Evolutionary conservation across 2,888 invertebrate genomes (phyloP).

Genomic region (Protonemura montana): DNA sequence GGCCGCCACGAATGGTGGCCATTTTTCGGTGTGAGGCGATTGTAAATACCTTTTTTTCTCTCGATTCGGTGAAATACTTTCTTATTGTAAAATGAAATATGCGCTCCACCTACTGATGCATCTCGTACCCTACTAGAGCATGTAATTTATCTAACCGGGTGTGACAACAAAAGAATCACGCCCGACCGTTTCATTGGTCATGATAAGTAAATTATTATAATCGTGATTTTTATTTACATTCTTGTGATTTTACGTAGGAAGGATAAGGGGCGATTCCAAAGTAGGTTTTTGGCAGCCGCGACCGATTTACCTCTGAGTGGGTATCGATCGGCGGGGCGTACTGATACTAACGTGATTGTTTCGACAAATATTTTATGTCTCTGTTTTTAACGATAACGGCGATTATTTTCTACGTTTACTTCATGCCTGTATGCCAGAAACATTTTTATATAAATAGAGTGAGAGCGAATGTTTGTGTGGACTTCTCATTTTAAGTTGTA

Average conservation of each 20-base stretch:
- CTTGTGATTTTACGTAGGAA: slow-evolving; percentile 39
- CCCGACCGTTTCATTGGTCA: slow-evolving; percentile 4
- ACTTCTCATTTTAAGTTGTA: slow-evolving; percentile 29
- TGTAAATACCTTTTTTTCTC: background rate
- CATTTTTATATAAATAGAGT: slow-evolving; percentile 37
- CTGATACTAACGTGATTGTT: background rate
- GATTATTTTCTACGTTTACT: slow-evolving; percentile 35
- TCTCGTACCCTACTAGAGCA: background rate
- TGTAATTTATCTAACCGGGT: background rate
- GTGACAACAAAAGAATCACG: background rate
- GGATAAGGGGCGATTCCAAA: slow-evolving; percentile 36
- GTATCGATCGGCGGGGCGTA: background rate
- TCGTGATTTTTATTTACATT: slow-evolving; percentile 37
- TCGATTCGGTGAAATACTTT: background rate
- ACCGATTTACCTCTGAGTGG: background rate
- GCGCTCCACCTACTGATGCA: background rate
- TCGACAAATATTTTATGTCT: slow-evolving; percentile 33
- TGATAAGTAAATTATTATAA: slow-evolving; percentile 24
- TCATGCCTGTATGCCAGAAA: slow-evolving; percentile 36
- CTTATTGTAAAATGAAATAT: background rate
- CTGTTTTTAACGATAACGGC: slow-evolving; percentile 26
- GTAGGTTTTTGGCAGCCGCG: slow-evolving; percentile 8
- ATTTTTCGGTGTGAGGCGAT: too few species aligned
- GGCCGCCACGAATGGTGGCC: too few species aligned
- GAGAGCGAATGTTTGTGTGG: background rate